Conservation (phyloP, 2,797 vertebrate species). For the Onychomys leucogaster region DNA sequence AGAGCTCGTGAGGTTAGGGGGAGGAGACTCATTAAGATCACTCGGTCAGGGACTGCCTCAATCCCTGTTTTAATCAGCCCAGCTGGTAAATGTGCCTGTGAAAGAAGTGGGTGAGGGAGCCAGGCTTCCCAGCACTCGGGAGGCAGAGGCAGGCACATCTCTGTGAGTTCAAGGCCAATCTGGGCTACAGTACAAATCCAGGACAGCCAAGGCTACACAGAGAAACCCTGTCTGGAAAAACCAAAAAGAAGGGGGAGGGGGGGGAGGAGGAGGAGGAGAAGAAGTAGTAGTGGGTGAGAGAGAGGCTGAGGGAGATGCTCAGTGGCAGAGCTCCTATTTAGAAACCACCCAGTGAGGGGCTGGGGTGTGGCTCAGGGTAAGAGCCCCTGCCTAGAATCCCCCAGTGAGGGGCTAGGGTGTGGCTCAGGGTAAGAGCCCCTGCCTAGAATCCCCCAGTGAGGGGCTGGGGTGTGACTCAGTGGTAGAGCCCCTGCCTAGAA, state of each 20-base stretch:
- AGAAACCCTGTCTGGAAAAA: neutral
- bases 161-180: neutral
- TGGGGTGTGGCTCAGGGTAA: no score
- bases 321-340: neutral
- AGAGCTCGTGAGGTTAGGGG: neutral
- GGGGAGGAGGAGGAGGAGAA: no score
- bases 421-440: no score
- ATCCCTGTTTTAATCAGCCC: neutral
- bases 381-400: neutral
- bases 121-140: neutral
- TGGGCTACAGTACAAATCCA: neutral
- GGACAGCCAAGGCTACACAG: neutral
- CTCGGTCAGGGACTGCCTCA: neutral
- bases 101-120: neutral
- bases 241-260: no score
- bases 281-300: no score
- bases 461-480: no score
- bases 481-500: neutral
- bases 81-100: neutral
- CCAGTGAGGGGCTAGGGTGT: no score
- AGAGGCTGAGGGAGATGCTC: neutral
- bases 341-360: no score
- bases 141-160: neutral
- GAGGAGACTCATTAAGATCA: neutral
- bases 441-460: no score